Base-by-base conservation (phyloP, 2,113 vertebrate species). In the Hyla sarda region DNA sequence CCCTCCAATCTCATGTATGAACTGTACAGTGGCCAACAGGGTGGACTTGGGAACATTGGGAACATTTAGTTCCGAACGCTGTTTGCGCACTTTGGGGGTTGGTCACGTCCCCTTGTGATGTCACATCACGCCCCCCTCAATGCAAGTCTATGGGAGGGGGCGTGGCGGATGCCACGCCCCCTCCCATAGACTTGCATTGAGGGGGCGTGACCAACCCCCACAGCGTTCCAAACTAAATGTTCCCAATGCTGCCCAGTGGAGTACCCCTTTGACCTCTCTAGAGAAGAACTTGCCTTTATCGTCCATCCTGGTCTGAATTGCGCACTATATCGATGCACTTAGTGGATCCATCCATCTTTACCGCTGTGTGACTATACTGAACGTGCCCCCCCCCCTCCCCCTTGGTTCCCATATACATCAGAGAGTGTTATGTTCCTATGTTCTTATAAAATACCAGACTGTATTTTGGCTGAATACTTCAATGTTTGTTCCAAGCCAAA, bases 401-500 rank as follows among this genome's bases (percentile, higher is more conserved):
- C 50, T 32, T 58, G 23, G 25, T 65, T 77, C 56, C 56, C 73
- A 56, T 75, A 84, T 77, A 84, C 73, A 77, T 84, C 83, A 77
- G 47, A 48, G 30, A 19, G 25, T 7, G 41, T 65, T 77, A 65
- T 50, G 73, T 77, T n/a, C n/a, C n/a, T 41, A 41, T 41, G 41
- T 41, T 76, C 30, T 45, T 65, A 48, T 48, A 65, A 84, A 65
- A 37, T 23, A 23, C 47, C 45, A 84, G 73, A 77, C 73, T 83
- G 82, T 74, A 77, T 77, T 77, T 84, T 84, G 83, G 83, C 83
- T 77, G 37, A 50, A 41, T 60, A 84, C 32, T 23, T 23, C 32
- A n/a, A 28, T 48, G 45, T 34, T 67, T 67, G 65, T 41, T 48
- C 83, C 83, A 84, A 84, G 23, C 54, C 45, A 84, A 84, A 84